Evolutionary conservation across 1,140 invertebrate genomes (phyloP).

Genomic region (Hyphantria cunea): DNA sequence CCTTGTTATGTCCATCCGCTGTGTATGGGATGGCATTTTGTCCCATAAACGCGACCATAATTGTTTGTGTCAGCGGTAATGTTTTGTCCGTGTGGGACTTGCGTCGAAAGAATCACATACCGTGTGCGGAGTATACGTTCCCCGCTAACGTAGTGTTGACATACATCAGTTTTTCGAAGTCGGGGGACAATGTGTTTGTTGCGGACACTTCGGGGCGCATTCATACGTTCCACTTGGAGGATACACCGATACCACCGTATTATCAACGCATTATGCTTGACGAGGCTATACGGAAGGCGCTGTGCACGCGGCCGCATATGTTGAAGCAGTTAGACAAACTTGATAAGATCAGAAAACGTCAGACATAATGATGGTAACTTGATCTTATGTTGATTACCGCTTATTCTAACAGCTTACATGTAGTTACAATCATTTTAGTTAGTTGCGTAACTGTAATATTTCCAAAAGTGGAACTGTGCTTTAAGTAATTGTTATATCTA

Average conservation of each 20-base stretch:
- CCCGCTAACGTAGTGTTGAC: constrained; percentile 71
- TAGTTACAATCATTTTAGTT: too few relatives aligned
- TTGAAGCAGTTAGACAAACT: constrained; percentile 82
- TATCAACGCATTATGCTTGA: constrained; percentile 84
- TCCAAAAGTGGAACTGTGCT: too few relatives aligned
- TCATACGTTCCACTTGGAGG: constrained; percentile 85
- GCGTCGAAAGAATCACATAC: constrained; percentile 84
- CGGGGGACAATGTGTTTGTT: constrained; percentile 85
- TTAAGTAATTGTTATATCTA: too few relatives aligned
- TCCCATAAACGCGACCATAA: constrained; percentile 91
- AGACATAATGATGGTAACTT: too few relatives aligned
- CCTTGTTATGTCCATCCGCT: constrained; percentile 81
- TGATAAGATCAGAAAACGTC: constrained; percentile 7
- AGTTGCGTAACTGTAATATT: too few relatives aligned
- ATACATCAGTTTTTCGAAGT: constrained; percentile 83
- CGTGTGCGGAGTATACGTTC: constrained; percentile 83
- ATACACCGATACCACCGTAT: constrained; percentile 86
- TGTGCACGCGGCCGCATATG: constrained; percentile 84
- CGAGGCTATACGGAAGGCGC: constrained; percentile 82
- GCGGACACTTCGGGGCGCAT: constrained; percentile 85
- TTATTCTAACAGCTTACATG: too few relatives aligned
- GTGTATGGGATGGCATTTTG: constrained; percentile 89
- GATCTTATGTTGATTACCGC: too few relatives aligned
- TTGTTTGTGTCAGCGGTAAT: constrained; percentile 88
- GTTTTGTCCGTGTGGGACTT: constrained; percentile 89